These are phyloP conservation scores for Cephus pulcher DNA, from an alignment of 2,888 invertebrate species.

Conservation along the genomic window DNA sequence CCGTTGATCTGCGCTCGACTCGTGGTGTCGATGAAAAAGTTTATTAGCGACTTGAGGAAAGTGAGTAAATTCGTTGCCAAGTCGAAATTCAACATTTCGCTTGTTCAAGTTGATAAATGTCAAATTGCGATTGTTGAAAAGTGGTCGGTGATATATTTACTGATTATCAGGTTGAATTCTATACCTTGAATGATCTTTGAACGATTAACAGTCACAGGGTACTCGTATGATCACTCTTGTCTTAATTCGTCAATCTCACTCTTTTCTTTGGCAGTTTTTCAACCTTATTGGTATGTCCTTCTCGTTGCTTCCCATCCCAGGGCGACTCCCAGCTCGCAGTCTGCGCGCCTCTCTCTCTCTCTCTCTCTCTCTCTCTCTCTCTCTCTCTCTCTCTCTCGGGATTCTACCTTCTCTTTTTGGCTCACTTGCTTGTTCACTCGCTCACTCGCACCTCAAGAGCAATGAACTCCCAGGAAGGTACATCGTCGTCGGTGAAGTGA, in stretches of 20 bases:
- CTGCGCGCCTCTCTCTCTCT: slow-evolving; percentile 25
- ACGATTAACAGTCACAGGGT: slow-evolving; percentile 52
- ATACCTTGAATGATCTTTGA: slow-evolving; percentile 25
- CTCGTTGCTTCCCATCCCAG: slow-evolving; percentile 19
- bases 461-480: slow-evolving; percentile 62
- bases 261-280: slow-evolving; percentile 13
- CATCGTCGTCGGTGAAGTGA: slow-evolving; percentile 62
- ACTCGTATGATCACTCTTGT: background rate
- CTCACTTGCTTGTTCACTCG: slow-evolving; percentile 23
- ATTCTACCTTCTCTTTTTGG: background rate
- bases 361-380: slow-evolving; percentile 24
- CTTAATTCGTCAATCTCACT: slow-evolving; percentile 15
- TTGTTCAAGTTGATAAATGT: background rate
- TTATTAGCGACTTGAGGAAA: no score
- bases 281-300: background rate
- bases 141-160: background rate
- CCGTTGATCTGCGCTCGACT: background rate
- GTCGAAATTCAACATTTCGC: background rate
- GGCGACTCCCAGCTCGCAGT: slow-evolving; percentile 30
- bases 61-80: no score
- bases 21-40: background rate
- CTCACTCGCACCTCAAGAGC: slow-evolving; percentile 56
- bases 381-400: slow-evolving; percentile 21
- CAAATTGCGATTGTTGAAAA: background rate
- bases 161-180: background rate